Evolutionary conservation across 1,140 invertebrate species (phyloP), one percentile per base, ranked within the genome.

Genomic region (Oncopodura yosiiana): DNA sequence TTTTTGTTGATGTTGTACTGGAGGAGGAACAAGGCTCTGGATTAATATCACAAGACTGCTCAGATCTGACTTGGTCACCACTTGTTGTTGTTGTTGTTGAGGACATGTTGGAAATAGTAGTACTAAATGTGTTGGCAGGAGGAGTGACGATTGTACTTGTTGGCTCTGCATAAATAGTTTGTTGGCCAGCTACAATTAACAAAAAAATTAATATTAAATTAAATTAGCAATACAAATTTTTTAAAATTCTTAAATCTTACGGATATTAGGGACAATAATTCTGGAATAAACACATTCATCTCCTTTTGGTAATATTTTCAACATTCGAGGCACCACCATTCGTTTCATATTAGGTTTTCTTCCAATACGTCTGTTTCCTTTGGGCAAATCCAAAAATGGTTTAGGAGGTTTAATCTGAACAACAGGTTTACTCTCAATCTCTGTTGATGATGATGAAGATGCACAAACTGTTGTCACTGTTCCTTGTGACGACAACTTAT

Each of bases 341-440:
- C 49, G 30, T 43, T 53, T 52, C 26, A 29, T 48, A 16, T 44
- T 42, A 6, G 59, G 54, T 34, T 44, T 27, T 18, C 60, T 16
- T 1, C 56, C 53, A 3, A 61, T n/a, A 27, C 62, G 53, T 42
- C 62, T 24, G 46, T 64, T 64, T 1, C 62, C 62, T 52, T 64
- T 64, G 0, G 62, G 58, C 4, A 63, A 37, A 38, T 58, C 55
- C 18, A 61, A 24, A 32, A 61, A 57, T 11, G 55, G 52, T n/a
- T 58, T 58, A 3, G 49, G 51, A 2, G 54, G n/a, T n/a, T n/a
- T n/a, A n/a, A n/a, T n/a, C n/a, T n/a, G 30, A n/a, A 8, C 23
- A 16, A 16, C 36, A 16, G 34, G 30, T 36, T 37, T 49, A 34
- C 30, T 49, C 30, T 26, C 36, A n/a, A n/a, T n/a, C n/a, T n/a